These are phyloP conservation scores for Scortum barcoo DNA, from an alignment of 2,113 vertebrate genomes.

Conservation along the genomic window DNA sequence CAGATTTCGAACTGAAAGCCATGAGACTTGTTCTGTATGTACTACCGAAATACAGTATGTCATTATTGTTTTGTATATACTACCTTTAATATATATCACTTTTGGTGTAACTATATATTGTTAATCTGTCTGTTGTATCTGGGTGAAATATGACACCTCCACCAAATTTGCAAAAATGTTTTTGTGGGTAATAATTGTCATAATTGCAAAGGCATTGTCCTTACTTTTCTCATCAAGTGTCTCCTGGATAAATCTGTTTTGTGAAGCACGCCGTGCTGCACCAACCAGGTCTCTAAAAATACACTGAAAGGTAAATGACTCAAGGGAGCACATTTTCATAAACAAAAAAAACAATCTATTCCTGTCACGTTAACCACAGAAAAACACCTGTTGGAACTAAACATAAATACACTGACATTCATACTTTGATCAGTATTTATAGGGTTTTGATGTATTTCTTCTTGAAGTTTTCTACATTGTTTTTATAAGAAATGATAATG, in stretches of 20 bases:
- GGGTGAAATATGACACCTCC: constrained; percentile 72
- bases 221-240: background rate
- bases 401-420: background rate
- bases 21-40: constrained; percentile 91
- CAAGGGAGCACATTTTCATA: background rate
- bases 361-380: background rate
- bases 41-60: constrained; percentile 86
- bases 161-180: constrained; percentile 86
- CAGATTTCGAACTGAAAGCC: constrained; percentile 89
- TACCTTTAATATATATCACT: constrained; percentile 93
- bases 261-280: constrained; percentile 6
- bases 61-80: constrained; percentile 90
- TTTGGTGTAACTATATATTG: constrained; percentile 90
- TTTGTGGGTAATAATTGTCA: constrained; percentile 28
- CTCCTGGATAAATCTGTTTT: constrained; percentile 20
- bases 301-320: background rate
- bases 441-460: background rate
- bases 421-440: background rate
- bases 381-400: background rate
- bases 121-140: constrained; percentile 56
- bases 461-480: background rate
- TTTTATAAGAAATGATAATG: background rate
- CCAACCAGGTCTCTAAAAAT: background rate
- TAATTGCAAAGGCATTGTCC: background rate
- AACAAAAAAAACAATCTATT: background rate